Evolutionary conservation across 2,888 invertebrate species (phyloP).

Genomic region (Mythimna ferrago): DNA sequence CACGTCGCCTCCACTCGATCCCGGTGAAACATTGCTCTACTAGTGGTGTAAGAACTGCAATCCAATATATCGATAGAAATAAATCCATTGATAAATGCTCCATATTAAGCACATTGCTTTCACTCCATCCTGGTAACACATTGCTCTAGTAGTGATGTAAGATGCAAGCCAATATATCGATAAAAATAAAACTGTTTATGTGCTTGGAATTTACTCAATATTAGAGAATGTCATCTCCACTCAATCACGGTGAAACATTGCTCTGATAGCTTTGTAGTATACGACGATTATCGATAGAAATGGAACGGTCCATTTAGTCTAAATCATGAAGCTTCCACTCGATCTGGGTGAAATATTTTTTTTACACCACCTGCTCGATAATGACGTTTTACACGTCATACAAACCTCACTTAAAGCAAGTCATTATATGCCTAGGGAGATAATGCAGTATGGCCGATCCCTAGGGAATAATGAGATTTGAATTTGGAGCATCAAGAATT

Average conservation of each 20-base stretch:
- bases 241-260: not conserved
- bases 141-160: not conserved
- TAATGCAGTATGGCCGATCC: no score
- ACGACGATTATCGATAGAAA: not conserved
- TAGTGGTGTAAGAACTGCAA: slow-evolving; percentile 57
- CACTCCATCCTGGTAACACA: not conserved
- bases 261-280: not conserved
- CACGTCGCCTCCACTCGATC: slow-evolving; percentile 85
- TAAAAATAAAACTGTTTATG: not conserved
- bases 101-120: not conserved
- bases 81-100: not conserved
- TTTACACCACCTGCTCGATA: no score
- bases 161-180: not conserved
- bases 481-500: no score
- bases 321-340: no score
- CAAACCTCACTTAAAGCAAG: no score
- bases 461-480: no score
- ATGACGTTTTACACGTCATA: no score
- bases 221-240: not conserved
- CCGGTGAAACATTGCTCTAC: slow-evolving; percentile 77
- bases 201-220: not conserved
- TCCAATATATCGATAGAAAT: slow-evolving; percentile 64
- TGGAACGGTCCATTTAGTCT: not conserved
- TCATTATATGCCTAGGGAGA: no score
- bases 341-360: no score